These are phyloP conservation scores for Heteromurus nitidus DNA, from an alignment of 2,888 invertebrate species.

Conservation along the genomic window DNA sequence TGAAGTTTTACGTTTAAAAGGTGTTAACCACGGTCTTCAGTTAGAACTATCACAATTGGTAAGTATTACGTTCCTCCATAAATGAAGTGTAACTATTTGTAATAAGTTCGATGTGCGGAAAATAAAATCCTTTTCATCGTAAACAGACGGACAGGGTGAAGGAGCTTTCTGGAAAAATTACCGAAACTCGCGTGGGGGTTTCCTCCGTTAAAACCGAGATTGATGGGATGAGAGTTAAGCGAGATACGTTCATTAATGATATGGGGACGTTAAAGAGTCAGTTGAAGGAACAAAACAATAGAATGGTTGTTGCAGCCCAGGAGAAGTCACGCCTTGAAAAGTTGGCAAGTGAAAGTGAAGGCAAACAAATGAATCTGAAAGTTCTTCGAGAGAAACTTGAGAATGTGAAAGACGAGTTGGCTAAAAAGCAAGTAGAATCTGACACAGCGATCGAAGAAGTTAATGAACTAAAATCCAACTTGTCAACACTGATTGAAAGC, in stretches of 20 bases:
- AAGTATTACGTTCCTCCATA: too few species aligned
- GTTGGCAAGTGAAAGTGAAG: conserved; percentile 72
- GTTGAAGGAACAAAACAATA: conserved; percentile 89
- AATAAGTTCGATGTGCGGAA: too few species aligned
- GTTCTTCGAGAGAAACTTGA: conserved; percentile 84
- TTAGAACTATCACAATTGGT: conserved; percentile 85
- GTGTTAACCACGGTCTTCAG: conserved; percentile 87
- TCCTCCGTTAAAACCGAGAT: conserved; percentile 95
- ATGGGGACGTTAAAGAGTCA: conserved; percentile 88
- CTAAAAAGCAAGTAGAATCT: conserved; percentile 78
- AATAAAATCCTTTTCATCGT: too few species aligned
- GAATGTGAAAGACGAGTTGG: conserved; percentile 82
- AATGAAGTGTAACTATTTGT: background rate
- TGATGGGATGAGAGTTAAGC: conserved; percentile 93
- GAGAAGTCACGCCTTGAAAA: conserved; percentile 79
- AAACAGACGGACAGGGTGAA: conserved; percentile 84
- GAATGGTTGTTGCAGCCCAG: conserved; percentile 86
- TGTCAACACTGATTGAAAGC: conserved; percentile 73
- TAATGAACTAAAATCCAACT: conserved; percentile 71
- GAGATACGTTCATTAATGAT: conserved; percentile 92
- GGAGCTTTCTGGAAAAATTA: conserved; percentile 87
- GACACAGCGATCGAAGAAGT: conserved; percentile 71
- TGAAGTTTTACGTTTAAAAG: conserved; percentile 88
- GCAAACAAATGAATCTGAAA: conserved; percentile 81
- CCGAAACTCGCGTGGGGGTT: conserved; percentile 89